phyloP scores from a whole-genome alignment of 1,140 invertebrate genomes.

The Drosophila sturtevanti region DNA sequence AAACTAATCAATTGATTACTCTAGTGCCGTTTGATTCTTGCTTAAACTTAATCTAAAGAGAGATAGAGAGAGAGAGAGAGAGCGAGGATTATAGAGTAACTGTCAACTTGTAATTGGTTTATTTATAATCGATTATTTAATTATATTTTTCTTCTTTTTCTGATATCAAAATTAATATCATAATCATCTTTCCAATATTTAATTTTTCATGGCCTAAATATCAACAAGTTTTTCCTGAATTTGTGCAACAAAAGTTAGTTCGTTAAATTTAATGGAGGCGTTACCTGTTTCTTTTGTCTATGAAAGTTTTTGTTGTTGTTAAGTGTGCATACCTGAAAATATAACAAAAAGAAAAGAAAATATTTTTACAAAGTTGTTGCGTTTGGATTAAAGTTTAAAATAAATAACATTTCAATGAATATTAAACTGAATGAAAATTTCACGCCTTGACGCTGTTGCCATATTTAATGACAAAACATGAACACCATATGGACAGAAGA shows the following conservation, averaged over 20 bases:
- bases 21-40: too few species aligned
- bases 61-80: too few species aligned
- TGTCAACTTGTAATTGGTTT: too few species aligned
- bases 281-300: background rate
- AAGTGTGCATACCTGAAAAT: background rate
- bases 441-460: slow-evolving; percentile 33
- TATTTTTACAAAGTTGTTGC: background rate
- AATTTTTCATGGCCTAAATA: background rate
- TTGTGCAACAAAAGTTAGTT: too few species aligned
- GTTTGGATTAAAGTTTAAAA: background rate
- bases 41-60: too few species aligned
- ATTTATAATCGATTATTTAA: too few species aligned
- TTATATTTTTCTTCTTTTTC: too few species aligned
- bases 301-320: background rate
- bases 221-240: background rate
- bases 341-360: background rate
- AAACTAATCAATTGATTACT: too few species aligned
- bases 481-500: slow-evolving; percentile 43
- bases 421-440: slow-evolving; percentile 21
- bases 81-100: too few species aligned
- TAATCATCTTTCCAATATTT: background rate
- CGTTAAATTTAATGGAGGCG: background rate
- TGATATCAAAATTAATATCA: too few species aligned
- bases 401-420: background rate
- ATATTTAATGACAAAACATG: slow-evolving; percentile 55